Evolutionary conservation across 2,113 vertebrate genomes (phyloP).

Genomic region (Notarius lentiginosus): DNA sequence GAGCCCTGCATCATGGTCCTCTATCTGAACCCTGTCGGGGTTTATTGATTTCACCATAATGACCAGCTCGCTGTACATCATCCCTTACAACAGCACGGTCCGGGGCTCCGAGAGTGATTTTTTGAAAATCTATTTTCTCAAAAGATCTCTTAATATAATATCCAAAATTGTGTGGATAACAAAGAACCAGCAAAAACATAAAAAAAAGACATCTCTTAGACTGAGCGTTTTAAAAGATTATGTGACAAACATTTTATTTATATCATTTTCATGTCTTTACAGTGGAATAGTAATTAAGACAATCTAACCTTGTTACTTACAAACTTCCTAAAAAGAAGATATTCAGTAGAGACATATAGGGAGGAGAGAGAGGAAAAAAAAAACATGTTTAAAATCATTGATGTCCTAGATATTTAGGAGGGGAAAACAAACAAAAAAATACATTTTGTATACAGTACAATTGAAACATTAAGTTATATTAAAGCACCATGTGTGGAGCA

Average conservation of each 20-base stretch:
- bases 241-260: constrained; percentile 63
- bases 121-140: too few relatives aligned
- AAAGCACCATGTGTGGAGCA: constrained; percentile 79
- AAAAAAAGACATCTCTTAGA: background rate
- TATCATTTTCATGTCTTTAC: constrained; percentile 74
- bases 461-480: constrained; percentile 71
- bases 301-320: constrained; percentile 25
- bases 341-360: constrained; percentile 32
- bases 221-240: constrained; percentile 11
- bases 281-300: constrained; percentile 70
- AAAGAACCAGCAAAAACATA: background rate
- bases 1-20: too few relatives aligned
- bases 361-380: background rate
- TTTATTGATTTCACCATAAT: too few relatives aligned
- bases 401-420: constrained; percentile 8
- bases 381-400: constrained; percentile 11
- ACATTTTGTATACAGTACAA: constrained; percentile 64
- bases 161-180: too few relatives aligned
- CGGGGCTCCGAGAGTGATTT: too few relatives aligned
- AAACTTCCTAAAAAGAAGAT: constrained; percentile 43
- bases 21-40: too few relatives aligned
- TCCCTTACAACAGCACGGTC: too few relatives aligned
- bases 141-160: too few relatives aligned
- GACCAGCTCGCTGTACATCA: too few relatives aligned
- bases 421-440: constrained; percentile 40